Evolutionary conservation across 2,113 vertebrate genomes (phyloP).

Genomic region (Pantherophis guttatus): DNA sequence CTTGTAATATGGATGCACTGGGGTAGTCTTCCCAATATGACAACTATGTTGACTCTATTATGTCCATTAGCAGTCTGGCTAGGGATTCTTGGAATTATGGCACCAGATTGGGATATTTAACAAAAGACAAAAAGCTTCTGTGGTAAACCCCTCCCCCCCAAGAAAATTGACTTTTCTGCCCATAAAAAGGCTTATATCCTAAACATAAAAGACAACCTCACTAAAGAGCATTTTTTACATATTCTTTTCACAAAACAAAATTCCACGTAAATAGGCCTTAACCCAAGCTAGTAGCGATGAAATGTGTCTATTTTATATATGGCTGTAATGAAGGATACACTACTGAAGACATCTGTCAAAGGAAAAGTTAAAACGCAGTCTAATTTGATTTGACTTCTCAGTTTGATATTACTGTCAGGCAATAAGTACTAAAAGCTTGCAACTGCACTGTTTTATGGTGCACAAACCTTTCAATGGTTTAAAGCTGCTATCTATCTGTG

Average conservation of each 20-base stretch:
- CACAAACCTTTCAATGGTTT: not conserved
- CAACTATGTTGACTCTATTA: not conserved
- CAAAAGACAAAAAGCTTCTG: not conserved
- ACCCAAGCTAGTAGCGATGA: not conserved
- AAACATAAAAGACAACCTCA: not conserved
- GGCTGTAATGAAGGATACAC: not conserved
- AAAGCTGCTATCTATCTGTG: not conserved
- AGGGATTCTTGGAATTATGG: not conserved
- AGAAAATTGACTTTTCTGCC: not conserved
- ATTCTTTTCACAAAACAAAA: not conserved
- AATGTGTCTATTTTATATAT: not conserved
- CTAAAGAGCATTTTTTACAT: not conserved
- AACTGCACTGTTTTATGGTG: not conserved
- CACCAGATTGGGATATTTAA: not conserved
- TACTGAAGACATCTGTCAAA: conserved; percentile 10
- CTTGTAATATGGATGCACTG: not conserved
- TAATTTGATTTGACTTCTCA: not conserved
- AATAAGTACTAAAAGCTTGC: not conserved
- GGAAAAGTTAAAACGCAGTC: conserved; percentile 21
- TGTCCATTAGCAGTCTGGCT: not conserved
- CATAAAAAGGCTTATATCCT: not conserved
- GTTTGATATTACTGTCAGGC: not conserved
- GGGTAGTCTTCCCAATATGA: not conserved
- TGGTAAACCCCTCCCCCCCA: too few species aligned
- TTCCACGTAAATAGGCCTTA: not conserved